These are phyloP conservation scores for Sarotherodon lohbergeri DNA, from an alignment of 2,113 vertebrate genomes.

Conservation along the genomic window DNA sequence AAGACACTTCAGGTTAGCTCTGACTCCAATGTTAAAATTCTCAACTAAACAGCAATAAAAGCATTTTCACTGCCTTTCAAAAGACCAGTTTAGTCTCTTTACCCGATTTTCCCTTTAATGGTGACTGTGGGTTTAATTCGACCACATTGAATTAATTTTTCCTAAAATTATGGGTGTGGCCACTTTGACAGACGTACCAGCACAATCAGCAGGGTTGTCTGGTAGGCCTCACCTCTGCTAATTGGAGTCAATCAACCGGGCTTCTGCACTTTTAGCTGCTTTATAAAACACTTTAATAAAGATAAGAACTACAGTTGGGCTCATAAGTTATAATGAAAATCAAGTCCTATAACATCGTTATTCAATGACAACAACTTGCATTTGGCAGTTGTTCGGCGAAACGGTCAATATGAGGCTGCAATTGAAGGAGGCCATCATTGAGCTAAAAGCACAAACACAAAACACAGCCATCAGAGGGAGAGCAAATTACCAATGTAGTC, in stretches of 20 bases:
- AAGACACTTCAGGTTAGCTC: neutral
- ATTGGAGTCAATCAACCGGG: rapidly evolving
- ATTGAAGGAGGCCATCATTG: neutral
- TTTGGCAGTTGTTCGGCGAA: neutral
- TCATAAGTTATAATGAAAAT: neutral
- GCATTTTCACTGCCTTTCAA: neutral
- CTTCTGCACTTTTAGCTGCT: neutral
- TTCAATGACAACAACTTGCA: neutral
- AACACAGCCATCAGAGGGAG: neutral
- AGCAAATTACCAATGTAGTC: neutral
- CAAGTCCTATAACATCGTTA: rapidly evolving
- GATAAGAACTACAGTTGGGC: neutral
- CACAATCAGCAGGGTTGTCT: neutral
- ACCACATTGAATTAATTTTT: neutral
- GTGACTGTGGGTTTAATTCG: neutral
- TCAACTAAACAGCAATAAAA: neutral
- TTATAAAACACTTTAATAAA: neutral
- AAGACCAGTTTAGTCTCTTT: neutral
- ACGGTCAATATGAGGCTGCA: too few species aligned
- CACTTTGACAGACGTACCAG: neutral
- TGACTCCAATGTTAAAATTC: neutral
- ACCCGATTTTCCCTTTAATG: neutral
- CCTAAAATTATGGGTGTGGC: neutral
- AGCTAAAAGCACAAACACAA: neutral
- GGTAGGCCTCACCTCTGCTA: neutral